Conservation (phyloP, 2,797 vertebrate species). For the Pantherophis alleghaniensis region DNA sequence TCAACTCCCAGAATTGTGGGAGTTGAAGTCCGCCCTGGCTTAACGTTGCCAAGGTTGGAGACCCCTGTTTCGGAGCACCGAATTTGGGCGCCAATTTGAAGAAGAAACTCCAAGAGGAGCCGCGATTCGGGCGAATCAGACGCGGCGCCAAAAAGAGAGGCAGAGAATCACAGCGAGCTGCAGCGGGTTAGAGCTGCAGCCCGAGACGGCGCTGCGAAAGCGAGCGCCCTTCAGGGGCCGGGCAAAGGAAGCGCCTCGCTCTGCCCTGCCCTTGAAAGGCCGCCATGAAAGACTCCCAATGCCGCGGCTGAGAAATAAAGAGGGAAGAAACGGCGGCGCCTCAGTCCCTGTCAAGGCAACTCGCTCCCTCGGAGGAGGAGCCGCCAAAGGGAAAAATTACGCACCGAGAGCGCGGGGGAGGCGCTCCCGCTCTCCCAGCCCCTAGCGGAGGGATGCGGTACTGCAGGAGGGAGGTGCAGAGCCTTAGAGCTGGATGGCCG, state of each 20-base stretch:
- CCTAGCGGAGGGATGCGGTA: conserved; percentile 7
- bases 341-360: not conserved
- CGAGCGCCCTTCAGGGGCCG: not conserved
- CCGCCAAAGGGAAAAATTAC: not conserved
- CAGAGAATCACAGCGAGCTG: no score
- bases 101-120: not conserved
- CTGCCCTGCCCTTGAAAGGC: not conserved
- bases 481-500: no score
- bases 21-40: no score
- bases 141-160: no score
- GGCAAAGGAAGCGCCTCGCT: not conserved
- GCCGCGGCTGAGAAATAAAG: not conserved
- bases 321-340: no score
- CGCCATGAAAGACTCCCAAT: not conserved
- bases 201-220: not conserved
- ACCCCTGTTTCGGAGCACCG: no score
- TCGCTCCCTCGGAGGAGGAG: not conserved
- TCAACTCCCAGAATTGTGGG: no score
- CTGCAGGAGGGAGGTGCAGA: not conserved
- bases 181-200: not conserved
- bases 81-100: not conserved
- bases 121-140: no score
- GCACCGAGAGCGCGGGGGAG: not conserved
- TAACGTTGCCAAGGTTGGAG: no score
- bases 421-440: not conserved